Conservation (phyloP, 2,797 vertebrate genomes). For the Sebastes oblongus region DNA sequence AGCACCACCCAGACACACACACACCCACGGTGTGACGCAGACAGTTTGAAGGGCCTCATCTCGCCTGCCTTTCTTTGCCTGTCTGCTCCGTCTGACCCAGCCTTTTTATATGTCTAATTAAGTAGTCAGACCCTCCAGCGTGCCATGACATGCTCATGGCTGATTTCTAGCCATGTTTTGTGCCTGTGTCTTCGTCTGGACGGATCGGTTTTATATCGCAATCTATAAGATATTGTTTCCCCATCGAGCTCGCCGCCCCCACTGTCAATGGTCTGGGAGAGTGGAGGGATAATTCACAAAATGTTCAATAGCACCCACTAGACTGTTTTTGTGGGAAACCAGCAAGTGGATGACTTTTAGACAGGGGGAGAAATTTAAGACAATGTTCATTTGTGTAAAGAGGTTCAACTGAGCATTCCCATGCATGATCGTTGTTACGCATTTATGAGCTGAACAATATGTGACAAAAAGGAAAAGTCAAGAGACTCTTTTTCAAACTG, state of each 20-base stretch:
- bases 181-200: conserved; percentile 69
- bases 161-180: conserved; percentile 79
- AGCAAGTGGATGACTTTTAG: conserved; percentile 58
- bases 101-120: conserved; percentile 81
- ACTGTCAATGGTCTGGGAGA: conserved; percentile 50
- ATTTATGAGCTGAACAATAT: conserved; percentile 28
- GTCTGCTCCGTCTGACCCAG: conserved; percentile 79
- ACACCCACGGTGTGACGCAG: conserved; percentile 71
- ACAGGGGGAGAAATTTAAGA: conserved; percentile 30
- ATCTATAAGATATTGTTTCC: conserved; percentile 74
- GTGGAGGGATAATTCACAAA: conserved; percentile 59
- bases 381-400: conserved; percentile 41
- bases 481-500: conserved; percentile 5
- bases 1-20: conserved; percentile 53
- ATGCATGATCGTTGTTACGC: conserved; percentile 38
- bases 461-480: conserved; percentile 27
- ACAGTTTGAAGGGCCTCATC: conserved; percentile 81
- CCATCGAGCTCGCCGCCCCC: conserved; percentile 45
- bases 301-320: conserved; percentile 48
- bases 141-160: conserved; percentile 76
- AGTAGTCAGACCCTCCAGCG: conserved; percentile 81
- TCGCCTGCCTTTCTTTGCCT: conserved; percentile 78
- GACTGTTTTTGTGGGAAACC: conserved; percentile 64
- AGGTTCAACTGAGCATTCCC: conserved; percentile 36
- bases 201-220: conserved; percentile 61